A percentile compares a stretch with the other conserved stretches of the same genome.
phyloP scores from a whole-genome alignment of 2,888 invertebrate species.

The Diplolepis rosae region DNA sequence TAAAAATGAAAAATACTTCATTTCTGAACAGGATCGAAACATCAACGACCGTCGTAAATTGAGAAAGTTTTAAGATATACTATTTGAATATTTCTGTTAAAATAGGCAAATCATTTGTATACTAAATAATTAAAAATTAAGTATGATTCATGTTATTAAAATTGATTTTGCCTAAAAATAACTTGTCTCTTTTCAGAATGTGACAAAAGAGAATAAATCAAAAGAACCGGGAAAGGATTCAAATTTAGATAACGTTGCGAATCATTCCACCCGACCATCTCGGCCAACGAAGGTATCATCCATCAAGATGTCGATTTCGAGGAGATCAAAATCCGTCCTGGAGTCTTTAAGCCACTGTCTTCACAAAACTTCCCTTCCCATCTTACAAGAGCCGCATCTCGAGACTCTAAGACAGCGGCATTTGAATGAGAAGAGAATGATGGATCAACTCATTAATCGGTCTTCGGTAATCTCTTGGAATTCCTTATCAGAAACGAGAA shows the following conservation, averaged over 20 bases:
- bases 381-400: constrained; percentile 50
- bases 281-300: constrained; percentile 32
- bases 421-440: constrained; percentile 55
- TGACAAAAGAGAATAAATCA: background rate
- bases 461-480: constrained; percentile 15
- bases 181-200: background rate
- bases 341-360: constrained; percentile 30
- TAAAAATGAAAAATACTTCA: too few relatives aligned
- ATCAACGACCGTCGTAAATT: too few relatives aligned
- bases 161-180: background rate
- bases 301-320: constrained; percentile 31
- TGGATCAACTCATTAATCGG: constrained; percentile 52
- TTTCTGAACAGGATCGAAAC: too few relatives aligned
- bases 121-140: too few relatives aligned
- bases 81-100: too few relatives aligned
- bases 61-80: too few relatives aligned
- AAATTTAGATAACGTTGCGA: background rate
- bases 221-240: background rate
- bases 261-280: background rate
- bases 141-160: too few relatives aligned
- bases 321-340: constrained; percentile 36
- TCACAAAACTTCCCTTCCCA: constrained; percentile 39
- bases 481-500: background rate
- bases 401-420: constrained; percentile 56
- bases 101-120: too few relatives aligned